These are phyloP conservation scores for Apostichopus parvimensis DNA, from an alignment of 35 echinoderm and acorn worm genomes.

Conservation along the genomic window DNA sequence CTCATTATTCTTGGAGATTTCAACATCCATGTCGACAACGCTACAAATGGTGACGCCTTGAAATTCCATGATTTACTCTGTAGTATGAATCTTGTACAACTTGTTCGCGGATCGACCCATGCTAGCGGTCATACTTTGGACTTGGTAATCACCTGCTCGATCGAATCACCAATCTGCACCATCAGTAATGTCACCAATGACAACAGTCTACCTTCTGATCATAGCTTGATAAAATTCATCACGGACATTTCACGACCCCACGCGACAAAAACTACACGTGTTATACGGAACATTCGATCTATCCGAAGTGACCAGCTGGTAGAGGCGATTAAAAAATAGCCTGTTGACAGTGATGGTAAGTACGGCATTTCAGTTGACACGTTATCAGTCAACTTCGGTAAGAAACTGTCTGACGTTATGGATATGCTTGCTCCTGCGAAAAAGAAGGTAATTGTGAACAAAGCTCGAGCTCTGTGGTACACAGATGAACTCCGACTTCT, in stretches of 20 bases:
- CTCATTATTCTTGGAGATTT: constrained; percentile 62
- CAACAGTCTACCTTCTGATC: neutral
- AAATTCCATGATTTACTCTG: constrained; percentile 45
- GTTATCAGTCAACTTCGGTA: constrained; percentile 19
- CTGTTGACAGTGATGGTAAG: too few relatives aligned
- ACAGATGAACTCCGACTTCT: neutral
- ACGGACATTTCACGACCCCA: constrained; percentile 19
- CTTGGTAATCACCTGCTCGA: constrained; percentile 45
- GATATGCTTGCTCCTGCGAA: constrained; percentile 4
- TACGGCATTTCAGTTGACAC: too few relatives aligned
- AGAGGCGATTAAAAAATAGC: too few relatives aligned
- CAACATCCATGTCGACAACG: constrained; percentile 58
- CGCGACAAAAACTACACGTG: neutral
- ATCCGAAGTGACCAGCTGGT: neutral
- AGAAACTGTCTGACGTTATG: neutral
- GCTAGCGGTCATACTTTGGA: constrained; percentile 63
- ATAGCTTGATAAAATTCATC: constrained; percentile 1
- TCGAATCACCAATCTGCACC: neutral
- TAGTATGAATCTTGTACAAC: constrained; percentile 49
- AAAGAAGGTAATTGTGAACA: neutral
- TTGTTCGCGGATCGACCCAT: constrained; percentile 59
- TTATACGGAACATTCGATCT: constrained; percentile 36
- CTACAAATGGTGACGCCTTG: constrained; percentile 30
- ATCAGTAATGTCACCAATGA: constrained; percentile 36
- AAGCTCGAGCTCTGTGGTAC: constrained; percentile 21